phyloP scores from a whole-genome alignment of 1,140 invertebrate genomes.

The Dendrolimus punctatus region DNA sequence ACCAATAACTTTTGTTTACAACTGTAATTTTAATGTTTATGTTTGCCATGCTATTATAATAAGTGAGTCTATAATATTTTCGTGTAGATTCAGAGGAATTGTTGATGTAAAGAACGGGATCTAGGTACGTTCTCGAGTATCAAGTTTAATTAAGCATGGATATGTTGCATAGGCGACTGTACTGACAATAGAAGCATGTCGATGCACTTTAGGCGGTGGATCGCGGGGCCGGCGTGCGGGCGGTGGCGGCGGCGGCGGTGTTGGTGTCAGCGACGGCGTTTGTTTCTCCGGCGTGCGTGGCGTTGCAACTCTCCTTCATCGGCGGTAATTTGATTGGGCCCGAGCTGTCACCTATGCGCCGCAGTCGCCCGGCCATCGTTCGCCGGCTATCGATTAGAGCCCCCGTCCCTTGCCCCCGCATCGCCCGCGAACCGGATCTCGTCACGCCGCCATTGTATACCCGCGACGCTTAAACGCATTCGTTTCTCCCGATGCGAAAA shows the following conservation, averaged over 20 bases:
- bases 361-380: constrained; percentile 70
- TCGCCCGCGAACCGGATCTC: constrained; percentile 68
- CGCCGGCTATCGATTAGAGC: constrained; percentile 72
- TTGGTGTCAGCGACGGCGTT: constrained; percentile 4
- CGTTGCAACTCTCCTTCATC: constrained; percentile 52
- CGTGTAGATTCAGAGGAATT: too few species aligned
- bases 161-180: constrained; percentile 31
- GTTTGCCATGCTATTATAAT: too few species aligned
- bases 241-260: constrained; percentile 36
- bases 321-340: constrained; percentile 69
- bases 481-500: constrained; percentile 72
- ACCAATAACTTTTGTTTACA: too few species aligned
- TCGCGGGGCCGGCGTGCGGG: constrained; percentile 24
- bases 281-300: constrained; percentile 44
- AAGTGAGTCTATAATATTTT: too few species aligned
- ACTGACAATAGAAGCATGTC: constrained; percentile 46
- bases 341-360: constrained; percentile 69
- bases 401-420: constrained; percentile 47
- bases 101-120: constrained; percentile 16
- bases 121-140: constrained; percentile 5
- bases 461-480: constrained; percentile 71
- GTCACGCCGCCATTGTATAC: constrained; percentile 71
- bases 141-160: constrained; percentile 23
- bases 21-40: too few species aligned
- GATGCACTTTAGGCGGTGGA: constrained; percentile 25